phyloP scores from a whole-genome alignment of 1,140 invertebrate species.

The Colletes gigas region DNA sequence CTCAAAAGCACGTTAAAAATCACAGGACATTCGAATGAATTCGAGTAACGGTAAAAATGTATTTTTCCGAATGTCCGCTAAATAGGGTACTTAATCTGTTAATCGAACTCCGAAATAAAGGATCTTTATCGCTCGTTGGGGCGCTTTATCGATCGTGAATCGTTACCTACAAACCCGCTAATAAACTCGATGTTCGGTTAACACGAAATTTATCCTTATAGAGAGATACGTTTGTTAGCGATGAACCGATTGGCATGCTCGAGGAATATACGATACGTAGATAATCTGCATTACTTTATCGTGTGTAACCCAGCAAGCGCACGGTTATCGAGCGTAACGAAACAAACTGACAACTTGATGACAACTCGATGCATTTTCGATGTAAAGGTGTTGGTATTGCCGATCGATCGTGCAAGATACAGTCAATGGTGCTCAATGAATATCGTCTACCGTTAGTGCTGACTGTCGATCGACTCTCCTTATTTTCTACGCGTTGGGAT shows the following conservation, averaged over 20 bases:
- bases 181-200: background rate
- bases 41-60: too few species aligned
- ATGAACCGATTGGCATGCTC: background rate
- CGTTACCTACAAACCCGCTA: background rate
- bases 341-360: slow-evolving; percentile 36
- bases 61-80: too few species aligned
- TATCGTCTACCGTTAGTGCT: slow-evolving; percentile 7
- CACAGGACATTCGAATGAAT: too few species aligned
- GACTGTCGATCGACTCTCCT: background rate
- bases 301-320: background rate
- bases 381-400: slow-evolving; percentile 13
- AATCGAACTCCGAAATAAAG: background rate
- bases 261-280: background rate
- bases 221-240: slow-evolving; percentile 4
- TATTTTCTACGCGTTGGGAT: background rate
- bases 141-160: background rate
- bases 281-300: slow-evolving; percentile 25
- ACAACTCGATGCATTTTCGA: slow-evolving; percentile 36
- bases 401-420: slow-evolving; percentile 34
- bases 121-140: background rate
- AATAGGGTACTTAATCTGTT: too few species aligned
- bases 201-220: background rate
- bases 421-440: slow-evolving; percentile 13
- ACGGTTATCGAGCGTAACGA: slow-evolving; percentile 53
- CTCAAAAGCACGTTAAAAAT: too few species aligned